Percentiles rank a stretch among this genome's conserved stretches.
phyloP scores from a whole-genome alignment of 1,140 invertebrate genomes.

The Conus ventricosus region DNA sequence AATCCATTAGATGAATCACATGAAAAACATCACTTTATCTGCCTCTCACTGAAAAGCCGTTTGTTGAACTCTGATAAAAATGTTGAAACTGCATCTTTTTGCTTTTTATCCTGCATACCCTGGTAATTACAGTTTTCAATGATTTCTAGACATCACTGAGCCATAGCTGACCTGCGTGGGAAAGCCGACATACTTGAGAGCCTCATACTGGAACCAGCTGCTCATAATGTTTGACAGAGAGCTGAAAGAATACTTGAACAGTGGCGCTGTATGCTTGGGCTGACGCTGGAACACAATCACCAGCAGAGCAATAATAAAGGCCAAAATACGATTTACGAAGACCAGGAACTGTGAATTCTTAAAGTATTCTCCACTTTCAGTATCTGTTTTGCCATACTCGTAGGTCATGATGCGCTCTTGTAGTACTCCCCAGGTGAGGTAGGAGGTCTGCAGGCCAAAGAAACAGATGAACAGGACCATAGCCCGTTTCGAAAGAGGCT shows the following conservation, averaged over 20 bases:
- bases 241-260: slow-evolving; percentile 97
- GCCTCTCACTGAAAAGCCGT: too few species aligned
- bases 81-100: too few species aligned
- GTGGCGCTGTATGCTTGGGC: slow-evolving; percentile 85
- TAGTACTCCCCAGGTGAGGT: slow-evolving; percentile 92
- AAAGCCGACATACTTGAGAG: slow-evolving; percentile 98
- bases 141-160: too few species aligned
- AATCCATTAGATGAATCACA: too few species aligned
- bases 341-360: slow-evolving; percentile 96
- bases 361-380: slow-evolving; percentile 79
- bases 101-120: too few species aligned
- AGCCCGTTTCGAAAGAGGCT: slow-evolving; percentile 40
- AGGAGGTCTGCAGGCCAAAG: slow-evolving; percentile 90
- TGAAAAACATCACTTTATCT: too few species aligned
- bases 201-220: slow-evolving; percentile 99
- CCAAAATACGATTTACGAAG: slow-evolving; percentile 93
- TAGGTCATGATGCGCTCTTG: slow-evolving; percentile 85
- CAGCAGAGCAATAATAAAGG: slow-evolving; percentile 85
- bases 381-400: slow-evolving; percentile 79
- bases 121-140: too few species aligned
- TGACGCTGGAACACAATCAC: slow-evolving; percentile 78
- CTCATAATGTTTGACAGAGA: slow-evolving; percentile 99
- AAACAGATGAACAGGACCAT: slow-evolving; percentile 85
- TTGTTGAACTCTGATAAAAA: too few species aligned
- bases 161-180: slow-evolving; percentile 85